Conservation (phyloP, 2,113 vertebrate genomes). For the Psettodes erumei region DNA sequence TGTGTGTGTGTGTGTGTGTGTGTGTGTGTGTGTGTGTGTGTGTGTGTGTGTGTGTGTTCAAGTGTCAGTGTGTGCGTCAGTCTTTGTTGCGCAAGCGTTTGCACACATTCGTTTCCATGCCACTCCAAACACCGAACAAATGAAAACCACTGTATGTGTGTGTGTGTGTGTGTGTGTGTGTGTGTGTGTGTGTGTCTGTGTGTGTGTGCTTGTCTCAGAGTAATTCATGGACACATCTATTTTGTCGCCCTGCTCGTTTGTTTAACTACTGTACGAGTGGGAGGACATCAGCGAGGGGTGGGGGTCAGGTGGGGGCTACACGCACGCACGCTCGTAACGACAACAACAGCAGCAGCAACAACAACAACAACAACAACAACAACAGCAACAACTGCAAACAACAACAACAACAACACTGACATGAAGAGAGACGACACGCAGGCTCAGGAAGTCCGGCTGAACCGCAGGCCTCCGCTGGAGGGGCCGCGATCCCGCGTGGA, state of each 20-base stretch:
- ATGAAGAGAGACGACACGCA: conserved; percentile 68
- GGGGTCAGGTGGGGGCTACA: no score
- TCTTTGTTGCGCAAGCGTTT: conserved; percentile 10
- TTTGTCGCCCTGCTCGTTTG: conserved; percentile 56
- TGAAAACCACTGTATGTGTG: conserved; percentile 32
- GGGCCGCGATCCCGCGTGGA: conserved; percentile 61
- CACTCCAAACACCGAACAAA: conserved; percentile 53
- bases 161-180: conserved; percentile 33
- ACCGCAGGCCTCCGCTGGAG: conserved; percentile 62
- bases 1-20: conserved; percentile 38
- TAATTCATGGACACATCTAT: conserved; percentile 59
- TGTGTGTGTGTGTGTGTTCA: background rate
- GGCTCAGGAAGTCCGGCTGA: conserved; percentile 63
- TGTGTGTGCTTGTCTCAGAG: conserved; percentile 42
- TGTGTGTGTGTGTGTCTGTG: conserved; percentile 24
- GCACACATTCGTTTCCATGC: conserved; percentile 51
- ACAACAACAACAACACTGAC: conserved; percentile 60
- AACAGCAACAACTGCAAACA: conserved; percentile 52
- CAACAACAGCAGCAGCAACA: conserved; percentile 58
- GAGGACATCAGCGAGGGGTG: conserved; percentile 72
- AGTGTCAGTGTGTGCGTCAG: background rate
- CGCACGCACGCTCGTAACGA: conserved; percentile 60
- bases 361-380: conserved; percentile 59
- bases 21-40: conserved; percentile 36
- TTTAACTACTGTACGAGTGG: conserved; percentile 67